phyloP scores from a whole-genome alignment of 2,113 vertebrate genomes.

The Motacilla tschutschensis region DNA sequence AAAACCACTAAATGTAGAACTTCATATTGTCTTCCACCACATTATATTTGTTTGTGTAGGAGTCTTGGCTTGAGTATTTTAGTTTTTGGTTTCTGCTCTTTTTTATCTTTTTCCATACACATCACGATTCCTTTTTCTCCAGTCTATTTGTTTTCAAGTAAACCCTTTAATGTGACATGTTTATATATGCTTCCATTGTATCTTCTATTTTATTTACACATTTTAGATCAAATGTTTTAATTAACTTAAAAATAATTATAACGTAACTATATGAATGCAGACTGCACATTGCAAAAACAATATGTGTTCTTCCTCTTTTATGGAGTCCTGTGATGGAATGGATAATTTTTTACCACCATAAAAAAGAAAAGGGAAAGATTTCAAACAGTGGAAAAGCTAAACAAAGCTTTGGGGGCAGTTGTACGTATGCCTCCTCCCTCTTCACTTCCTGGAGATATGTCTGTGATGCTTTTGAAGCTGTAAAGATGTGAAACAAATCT shows the following conservation, averaged over 20 bases:
- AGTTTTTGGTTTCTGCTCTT: background rate
- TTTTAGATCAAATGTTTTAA: slow-evolving; percentile 21
- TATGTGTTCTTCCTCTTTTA: background rate
- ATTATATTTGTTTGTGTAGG: slow-evolving; percentile 20
- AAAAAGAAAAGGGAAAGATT: background rate
- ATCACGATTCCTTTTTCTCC: background rate
- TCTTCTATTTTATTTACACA: slow-evolving; percentile 34
- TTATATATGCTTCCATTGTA: slow-evolving; percentile 32
- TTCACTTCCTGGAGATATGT: slow-evolving; percentile 1
- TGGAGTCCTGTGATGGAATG: background rate
- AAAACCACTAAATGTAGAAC: background rate
- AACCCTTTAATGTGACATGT: slow-evolving; percentile 31
- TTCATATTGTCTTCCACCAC: background rate
- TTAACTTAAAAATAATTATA: background rate
- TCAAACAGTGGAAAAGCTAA: background rate
- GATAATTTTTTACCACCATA: background rate
- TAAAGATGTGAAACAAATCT: slow-evolving; percentile 48
- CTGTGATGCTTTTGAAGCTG: slow-evolving; percentile 33
- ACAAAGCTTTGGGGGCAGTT: slow-evolving; percentile 9
- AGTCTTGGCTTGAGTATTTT: background rate
- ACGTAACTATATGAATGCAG: background rate
- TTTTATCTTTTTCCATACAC: slow-evolving; percentile 16
- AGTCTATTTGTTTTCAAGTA: background rate
- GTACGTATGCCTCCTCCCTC: background rate
- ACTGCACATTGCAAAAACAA: background rate